phyloP scores from a whole-genome alignment of 1,140 invertebrate genomes.

The Gryon sp. region DNA sequence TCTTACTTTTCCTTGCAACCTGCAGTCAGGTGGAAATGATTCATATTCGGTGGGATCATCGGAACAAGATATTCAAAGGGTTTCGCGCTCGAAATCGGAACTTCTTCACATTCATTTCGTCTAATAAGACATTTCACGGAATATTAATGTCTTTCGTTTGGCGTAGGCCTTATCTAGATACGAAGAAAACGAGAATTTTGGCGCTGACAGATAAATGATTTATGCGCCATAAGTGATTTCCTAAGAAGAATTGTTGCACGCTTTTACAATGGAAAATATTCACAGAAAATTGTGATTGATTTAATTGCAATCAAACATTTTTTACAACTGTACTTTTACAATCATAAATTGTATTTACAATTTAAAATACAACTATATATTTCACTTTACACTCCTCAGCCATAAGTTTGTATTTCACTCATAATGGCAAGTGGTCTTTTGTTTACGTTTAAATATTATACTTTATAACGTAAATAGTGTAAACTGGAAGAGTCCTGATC shows the following conservation, averaged over 20 bases:
- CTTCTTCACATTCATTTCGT: slow-evolving; percentile 59
- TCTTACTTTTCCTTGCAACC: too few species aligned
- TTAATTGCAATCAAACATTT: slow-evolving; percentile 1
- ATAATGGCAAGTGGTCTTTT: too few species aligned
- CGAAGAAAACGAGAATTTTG: slow-evolving; percentile 33
- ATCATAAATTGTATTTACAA: not conserved
- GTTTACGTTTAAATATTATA: too few species aligned
- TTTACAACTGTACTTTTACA: too few species aligned
- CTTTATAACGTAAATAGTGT: too few species aligned
- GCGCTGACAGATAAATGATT: slow-evolving; percentile 51
- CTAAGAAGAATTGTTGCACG: slow-evolving; percentile 22
- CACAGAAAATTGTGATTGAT: not conserved
- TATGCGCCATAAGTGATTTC: slow-evolving; percentile 41
- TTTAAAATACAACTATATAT: too few species aligned
- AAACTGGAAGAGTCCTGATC: too few species aligned
- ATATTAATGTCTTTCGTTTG: slow-evolving; percentile 47
- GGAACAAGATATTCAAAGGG: slow-evolving; percentile 59
- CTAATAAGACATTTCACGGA: slow-evolving; percentile 63
- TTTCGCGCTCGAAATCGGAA: slow-evolving; percentile 49
- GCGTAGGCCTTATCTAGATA: slow-evolving; percentile 31
- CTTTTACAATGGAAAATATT: not conserved
- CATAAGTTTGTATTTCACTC: too few species aligned
- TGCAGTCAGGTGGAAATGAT: slow-evolving; percentile 57
- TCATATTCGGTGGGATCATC: slow-evolving; percentile 55
- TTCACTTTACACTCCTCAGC: too few species aligned